Evolutionary conservation across 2,113 vertebrate genomes (phyloP), one percentile per base, ranked within the genome.

Genomic region (Bujurquina vittata): DNA sequence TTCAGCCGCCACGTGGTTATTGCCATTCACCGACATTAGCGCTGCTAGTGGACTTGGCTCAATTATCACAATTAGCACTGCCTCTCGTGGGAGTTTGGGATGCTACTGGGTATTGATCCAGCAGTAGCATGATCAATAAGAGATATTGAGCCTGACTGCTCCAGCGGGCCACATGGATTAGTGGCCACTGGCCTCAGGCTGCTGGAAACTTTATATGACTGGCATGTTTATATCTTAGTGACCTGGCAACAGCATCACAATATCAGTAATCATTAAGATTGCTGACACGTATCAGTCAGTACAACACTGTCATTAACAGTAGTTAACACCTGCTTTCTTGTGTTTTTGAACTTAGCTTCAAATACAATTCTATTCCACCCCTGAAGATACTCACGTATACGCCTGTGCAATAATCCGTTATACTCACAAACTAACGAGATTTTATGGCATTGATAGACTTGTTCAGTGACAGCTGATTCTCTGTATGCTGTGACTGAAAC

Each of bases 81-180:
- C 55, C 80, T 81, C 76, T 81, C 29, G 67, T 35, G 73, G 73
- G 85, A 63, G 63, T 69, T 12, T 7, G 59, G 77, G 46, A 86
- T 79, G 78, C 80, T 72, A 75, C 83, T 10, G 35, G 40, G 60
- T 77, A 92, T 92, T 7, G 93, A 93, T 90, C 79, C 10, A n/a
- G 83, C 81, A 87, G 91, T 91, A 91, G 88, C 37, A 2, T 63
- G 54, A 35, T 62, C 40, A 11, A 83, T 89, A 83, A 81, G 35
- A 74, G 73, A 79, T 90, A 89, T 80, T 89, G 90, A 93, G 82
- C 82, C 69, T 72, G 79, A 75, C 33, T 56, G 58, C 86, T 84
- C 86, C 65, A 29, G 55, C 74, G 78, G 74, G 52, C 77, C 74
- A 62, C 79, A 35, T 69, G 75, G 69, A 90, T 85, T 78, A 80